Evolutionary conservation across 2,888 invertebrate genomes (phyloP), one percentile per base, ranked within the genome.

Genomic region (Poecilobothrus nobilitatus): DNA sequence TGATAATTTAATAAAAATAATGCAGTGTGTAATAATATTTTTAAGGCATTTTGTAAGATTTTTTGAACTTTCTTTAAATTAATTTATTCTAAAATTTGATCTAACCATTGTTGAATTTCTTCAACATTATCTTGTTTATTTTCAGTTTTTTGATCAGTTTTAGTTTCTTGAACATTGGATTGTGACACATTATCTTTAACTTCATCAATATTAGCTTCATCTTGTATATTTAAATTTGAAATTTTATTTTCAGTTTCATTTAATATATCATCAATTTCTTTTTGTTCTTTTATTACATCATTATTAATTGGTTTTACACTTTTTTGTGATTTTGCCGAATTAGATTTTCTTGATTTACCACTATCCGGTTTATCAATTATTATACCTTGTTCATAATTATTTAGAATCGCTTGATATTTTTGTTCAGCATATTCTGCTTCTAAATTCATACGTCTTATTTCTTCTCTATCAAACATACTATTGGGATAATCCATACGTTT

Each of bases 101-200:
- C 82, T 10, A 81, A 71, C 81, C 81, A 81, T 63, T 81, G 78
- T 66, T 81, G 81, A 66, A 81, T 79, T 27, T 79, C 80, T 68
- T 77, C 77, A 34, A 41, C 63, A 62, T 62, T 34, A 67, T 69
- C 68, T 62, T 61, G 20, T 10, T 34, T 41, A 18, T 64, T 44
- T 27, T 61, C 63, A 9, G 37, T 66, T 27, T 67, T 63, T 9
- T 69, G 65, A 2, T 66, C 64, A 10, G 41, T 22, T 27, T 61
- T 63, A 9, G 3, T 44, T 3, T 62, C 67, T 34, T 2, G 68
- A 74, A 27, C 33, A 27, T 27, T 33, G 20, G 7, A 21, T 33
- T 68, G 71, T 7, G 71, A 68, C 21, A 72, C 68, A 8, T 70
- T 63, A 6, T 71, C 69, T 63, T 67, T 63, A 53, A 69, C 69